Base-by-base conservation (phyloP, 2,888 invertebrate genomes). In the Amphipoea lucens region DNA sequence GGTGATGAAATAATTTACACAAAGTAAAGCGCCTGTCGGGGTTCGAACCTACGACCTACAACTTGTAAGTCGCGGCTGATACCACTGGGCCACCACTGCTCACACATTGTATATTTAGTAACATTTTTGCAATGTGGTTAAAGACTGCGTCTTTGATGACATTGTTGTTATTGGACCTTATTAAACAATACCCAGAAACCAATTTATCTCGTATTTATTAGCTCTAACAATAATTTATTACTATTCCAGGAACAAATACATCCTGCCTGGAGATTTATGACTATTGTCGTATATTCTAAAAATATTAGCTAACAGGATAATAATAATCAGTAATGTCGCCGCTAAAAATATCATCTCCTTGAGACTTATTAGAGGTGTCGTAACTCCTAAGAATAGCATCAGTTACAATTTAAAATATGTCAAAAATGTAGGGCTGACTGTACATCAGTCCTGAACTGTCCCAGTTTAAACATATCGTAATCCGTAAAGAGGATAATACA, bases 401-500 rank as follows among this genome's bases (percentile, higher is more conserved):
- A 71, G 45, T 78, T 60, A 76, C 57, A 45, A 42, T 82, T 69
- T 29, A 54, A 81, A 82, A 72, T 77, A 86, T 80, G 71, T 40
- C 66, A 70, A 80, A 82, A 87, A 87, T 86, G 78, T 63, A 48
- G 54, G 65, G 40, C 83, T 71, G 51, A 36, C 63, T 36, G 60
- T 78, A 73, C 78, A 79, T 87, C 81, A 80, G 51, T 82, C 82
- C 82, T 60, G 36, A 70, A 63, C 66, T 60, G 82, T 66, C 79
- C 76, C 81, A 71, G 85, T 88, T 83, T 86, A 78, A 82, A 84
- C 83, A 87, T 88, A 89, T 90, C 89, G 90, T 89, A 85, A 84
- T 86, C 88, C 89, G 77, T 82, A 90, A 90, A 85, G 88, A 90
- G 88, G 82, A 78, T 88, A 86, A 95, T 95, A 92, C 85, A 94